phyloP scores from a whole-genome alignment of 1,140 invertebrate species.

The Hormaphis cornu region DNA sequence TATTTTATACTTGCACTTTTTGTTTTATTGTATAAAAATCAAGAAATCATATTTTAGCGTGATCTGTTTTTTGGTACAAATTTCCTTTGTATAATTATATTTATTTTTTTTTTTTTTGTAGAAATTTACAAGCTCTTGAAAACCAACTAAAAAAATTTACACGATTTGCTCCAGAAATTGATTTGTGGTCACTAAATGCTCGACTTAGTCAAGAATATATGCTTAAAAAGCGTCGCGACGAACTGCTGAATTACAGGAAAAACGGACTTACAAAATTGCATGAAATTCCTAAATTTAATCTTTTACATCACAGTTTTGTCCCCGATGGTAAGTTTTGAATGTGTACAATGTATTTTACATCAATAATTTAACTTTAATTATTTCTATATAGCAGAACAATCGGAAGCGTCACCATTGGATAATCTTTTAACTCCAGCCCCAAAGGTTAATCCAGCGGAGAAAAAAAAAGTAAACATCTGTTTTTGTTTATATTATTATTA shows the following conservation, averaged over 20 bases:
- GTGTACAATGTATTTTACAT: background rate
- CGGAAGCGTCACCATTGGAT: slow-evolving; percentile 4
- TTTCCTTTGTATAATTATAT: background rate
- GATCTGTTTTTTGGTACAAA: too few species aligned
- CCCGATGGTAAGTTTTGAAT: background rate
- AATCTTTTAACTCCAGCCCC: background rate
- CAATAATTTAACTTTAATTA: background rate
- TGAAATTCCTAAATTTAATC: slow-evolving; percentile 22
- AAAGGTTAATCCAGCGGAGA: background rate
- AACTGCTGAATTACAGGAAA: slow-evolving; percentile 13
- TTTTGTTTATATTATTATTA: too few species aligned
- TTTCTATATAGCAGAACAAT: slow-evolving; percentile 6
- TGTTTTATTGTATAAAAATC: too few species aligned
- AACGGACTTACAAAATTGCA: slow-evolving; percentile 19
- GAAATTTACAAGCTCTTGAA: background rate
- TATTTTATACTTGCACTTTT: too few species aligned
- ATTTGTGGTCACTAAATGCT: slow-evolving; percentile 13
- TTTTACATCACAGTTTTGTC: slow-evolving; percentile 8
- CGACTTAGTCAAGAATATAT: slow-evolving; percentile 9
- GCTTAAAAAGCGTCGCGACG: slow-evolving; percentile 16
- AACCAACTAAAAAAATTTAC: slow-evolving; percentile 17
- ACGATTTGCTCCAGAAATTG: background rate
- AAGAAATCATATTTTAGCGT: too few species aligned
- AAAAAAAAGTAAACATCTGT: background rate
- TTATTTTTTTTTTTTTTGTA: background rate